Conservation (phyloP, 2,888 invertebrate species). For the Drepana falcataria region DNA sequence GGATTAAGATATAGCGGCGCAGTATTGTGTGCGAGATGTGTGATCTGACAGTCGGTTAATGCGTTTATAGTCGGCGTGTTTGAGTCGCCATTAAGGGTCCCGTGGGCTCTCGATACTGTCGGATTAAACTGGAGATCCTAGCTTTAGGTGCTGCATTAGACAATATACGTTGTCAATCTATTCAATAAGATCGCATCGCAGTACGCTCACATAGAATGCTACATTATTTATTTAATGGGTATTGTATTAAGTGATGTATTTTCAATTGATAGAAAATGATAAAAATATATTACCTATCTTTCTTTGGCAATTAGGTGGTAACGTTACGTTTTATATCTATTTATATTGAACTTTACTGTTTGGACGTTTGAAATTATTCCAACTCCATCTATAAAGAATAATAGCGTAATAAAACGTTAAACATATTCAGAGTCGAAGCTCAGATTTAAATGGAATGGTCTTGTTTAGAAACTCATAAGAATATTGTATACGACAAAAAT, state of each 20-base stretch:
- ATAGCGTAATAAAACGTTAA: slow-evolving; percentile 57
- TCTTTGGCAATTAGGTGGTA: slow-evolving; percentile 10
- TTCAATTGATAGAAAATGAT: too few species aligned
- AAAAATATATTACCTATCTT: neutral
- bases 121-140: slow-evolving; percentile 37
- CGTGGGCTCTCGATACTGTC: slow-evolving; percentile 30
- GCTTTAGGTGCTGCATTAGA: slow-evolving; percentile 16
- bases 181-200: neutral
- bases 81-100: slow-evolving; percentile 49
- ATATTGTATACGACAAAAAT: slow-evolving; percentile 62
- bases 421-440: slow-evolving; percentile 47
- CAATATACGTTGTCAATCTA: slow-evolving; percentile 12
- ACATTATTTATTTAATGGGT: too few species aligned
- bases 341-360: slow-evolving; percentile 30
- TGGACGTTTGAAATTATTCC: slow-evolving; percentile 32
- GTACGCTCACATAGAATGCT: too few species aligned
- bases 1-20: slow-evolving; percentile 40
- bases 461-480: slow-evolving; percentile 66
- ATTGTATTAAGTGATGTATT: too few species aligned
- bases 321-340: slow-evolving; percentile 26
- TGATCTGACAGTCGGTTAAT: slow-evolving; percentile 61
- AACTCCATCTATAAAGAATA: slow-evolving; percentile 47
- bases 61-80: slow-evolving; percentile 60
- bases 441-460: slow-evolving; percentile 63
- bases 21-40: slow-evolving; percentile 31